These are phyloP conservation scores for Trematomus bernacchii DNA, from an alignment of 2,797 vertebrate species.

Conservation along the genomic window DNA sequence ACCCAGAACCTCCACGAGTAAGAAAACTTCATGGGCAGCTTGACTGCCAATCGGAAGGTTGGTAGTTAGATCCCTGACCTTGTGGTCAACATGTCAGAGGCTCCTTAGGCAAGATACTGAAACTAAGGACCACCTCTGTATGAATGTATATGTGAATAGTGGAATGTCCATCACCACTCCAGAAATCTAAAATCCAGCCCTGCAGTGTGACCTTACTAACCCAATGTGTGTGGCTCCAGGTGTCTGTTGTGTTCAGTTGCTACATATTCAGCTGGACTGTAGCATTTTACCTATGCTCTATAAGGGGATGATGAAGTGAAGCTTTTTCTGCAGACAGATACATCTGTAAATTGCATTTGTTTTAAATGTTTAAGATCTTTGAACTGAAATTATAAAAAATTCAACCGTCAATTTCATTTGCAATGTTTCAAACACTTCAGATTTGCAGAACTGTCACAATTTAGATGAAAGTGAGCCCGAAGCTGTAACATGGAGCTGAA, in stretches of 20 bases:
- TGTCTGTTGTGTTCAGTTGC: neutral
- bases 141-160: too few species aligned
- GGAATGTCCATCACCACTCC: too few species aligned
- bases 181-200: neutral
- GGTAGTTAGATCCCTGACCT: too few species aligned
- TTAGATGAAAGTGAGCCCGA: conserved; percentile 1
- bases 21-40: neutral
- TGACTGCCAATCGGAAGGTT: too few species aligned
- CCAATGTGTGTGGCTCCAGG: too few species aligned
- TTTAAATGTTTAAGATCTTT: conserved; percentile 11
- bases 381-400: neutral
- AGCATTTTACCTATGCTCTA: neutral
- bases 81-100: too few species aligned
- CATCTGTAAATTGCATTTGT: neutral
- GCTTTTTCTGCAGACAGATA: neutral
- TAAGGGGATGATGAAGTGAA: neutral
- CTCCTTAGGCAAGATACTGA: too few species aligned
- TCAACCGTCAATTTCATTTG: neutral
- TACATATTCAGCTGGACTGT: neutral
- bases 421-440: neutral
- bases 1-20: neutral
- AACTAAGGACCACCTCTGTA: too few species aligned
- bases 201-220: too few species aligned
- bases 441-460: conserved; percentile 6
- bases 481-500: neutral